These are phyloP conservation scores for Lasioglossum figueresi DNA, from an alignment of 2,888 invertebrate species.

Conservation along the genomic window DNA sequence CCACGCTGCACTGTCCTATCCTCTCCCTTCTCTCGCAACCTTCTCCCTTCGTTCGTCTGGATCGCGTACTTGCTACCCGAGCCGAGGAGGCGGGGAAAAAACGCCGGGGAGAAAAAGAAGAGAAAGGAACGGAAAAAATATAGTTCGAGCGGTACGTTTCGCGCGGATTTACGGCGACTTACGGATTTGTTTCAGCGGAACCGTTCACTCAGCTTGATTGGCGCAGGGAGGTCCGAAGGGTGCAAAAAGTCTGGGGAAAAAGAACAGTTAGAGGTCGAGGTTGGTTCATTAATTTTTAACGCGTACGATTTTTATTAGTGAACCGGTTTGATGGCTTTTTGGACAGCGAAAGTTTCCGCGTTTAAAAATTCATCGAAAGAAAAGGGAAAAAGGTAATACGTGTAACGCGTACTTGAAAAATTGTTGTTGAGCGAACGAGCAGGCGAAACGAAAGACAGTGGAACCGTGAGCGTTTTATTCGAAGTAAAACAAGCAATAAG, in stretches of 20 bases:
- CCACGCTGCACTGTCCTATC: slow-evolving; percentile 9
- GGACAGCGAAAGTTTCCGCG: background rate
- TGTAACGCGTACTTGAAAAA: background rate
- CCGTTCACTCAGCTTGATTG: slow-evolving; percentile 7
- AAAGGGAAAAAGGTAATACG: too few species aligned
- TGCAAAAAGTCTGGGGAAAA: background rate
- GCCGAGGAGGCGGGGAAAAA: background rate
- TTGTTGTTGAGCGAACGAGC: background rate
- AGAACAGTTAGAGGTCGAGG: background rate
- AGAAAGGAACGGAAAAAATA: slow-evolving; percentile 24
- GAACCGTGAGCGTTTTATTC: background rate
- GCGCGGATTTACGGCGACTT: slow-evolving; percentile 3
- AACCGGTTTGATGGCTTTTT: background rate
- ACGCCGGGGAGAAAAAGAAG: background rate
- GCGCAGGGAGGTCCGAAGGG: background rate
- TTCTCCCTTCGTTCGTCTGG: background rate
- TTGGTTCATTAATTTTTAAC: background rate
- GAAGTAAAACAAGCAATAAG: background rate
- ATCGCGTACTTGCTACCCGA: slow-evolving; percentile 30
- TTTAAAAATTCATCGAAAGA: too few species aligned
- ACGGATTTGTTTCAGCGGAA: slow-evolving; percentile 16
- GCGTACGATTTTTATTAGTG: background rate
- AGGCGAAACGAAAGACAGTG: background rate
- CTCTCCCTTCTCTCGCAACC: background rate
- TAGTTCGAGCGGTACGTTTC: slow-evolving; percentile 16